phyloP scores from a whole-genome alignment of 2,888 invertebrate species.

The Plebejus melissa region DNA sequence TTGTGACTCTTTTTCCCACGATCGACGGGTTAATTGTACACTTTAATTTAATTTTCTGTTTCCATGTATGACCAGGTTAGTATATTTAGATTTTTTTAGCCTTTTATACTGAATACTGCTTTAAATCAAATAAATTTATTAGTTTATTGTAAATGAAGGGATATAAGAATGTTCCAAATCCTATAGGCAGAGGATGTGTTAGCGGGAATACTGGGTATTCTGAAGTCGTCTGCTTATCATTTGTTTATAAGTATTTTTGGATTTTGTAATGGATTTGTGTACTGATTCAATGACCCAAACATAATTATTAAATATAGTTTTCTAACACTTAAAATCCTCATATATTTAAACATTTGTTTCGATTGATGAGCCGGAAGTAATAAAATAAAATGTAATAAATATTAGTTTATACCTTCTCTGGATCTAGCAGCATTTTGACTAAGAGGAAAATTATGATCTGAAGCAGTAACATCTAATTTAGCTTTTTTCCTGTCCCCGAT shows the following conservation, averaged over 20 bases:
- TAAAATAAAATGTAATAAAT: too few species aligned
- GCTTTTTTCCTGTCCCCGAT: conserved; percentile 62
- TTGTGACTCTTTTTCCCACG: too few species aligned
- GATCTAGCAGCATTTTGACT: conserved; percentile 58
- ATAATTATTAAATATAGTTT: too few species aligned
- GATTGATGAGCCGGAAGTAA: background rate
- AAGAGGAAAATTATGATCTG: conserved; percentile 68
- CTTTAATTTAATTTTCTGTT: background rate
- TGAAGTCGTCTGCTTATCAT: too few species aligned
- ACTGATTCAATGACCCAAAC: too few species aligned
- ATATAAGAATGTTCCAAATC: background rate
- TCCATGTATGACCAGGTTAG: background rate
- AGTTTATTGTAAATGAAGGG: background rate
- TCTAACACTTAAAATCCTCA: too few species aligned
- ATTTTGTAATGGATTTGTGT: too few species aligned
- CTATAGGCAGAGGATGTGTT: background rate
- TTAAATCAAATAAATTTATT: background rate
- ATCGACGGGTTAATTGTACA: background rate
- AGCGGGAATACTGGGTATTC: too few species aligned
- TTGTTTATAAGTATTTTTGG: too few species aligned
- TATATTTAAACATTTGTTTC: background rate
- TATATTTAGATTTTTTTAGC: background rate
- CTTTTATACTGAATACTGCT: background rate
- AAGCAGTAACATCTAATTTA: conserved; percentile 61
- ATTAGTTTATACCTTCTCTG: conserved; percentile 48